Conservation (phyloP, 2,113 vertebrate species). For the Ploceus nigricollis region DNA sequence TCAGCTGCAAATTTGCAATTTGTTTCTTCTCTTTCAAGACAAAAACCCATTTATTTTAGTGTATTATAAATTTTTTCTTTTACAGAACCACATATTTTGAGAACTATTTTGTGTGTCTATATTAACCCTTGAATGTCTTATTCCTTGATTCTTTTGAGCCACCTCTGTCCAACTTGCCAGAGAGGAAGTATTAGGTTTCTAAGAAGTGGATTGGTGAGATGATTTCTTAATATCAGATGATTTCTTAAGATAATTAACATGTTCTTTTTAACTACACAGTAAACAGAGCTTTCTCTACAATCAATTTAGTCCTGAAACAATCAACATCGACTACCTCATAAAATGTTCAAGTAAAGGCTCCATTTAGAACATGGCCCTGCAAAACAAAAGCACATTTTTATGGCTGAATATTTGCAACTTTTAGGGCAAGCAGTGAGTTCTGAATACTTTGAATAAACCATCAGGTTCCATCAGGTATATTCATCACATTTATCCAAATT, state of each 20-base stretch:
- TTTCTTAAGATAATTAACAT: not conserved
- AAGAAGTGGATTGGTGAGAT: not conserved
- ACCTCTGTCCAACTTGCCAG: not conserved
- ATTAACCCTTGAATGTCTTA: not conserved
- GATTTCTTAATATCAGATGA: not conserved
- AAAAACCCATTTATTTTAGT: rapidly evolving
- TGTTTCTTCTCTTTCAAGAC: not conserved
- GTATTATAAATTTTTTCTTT: not conserved
- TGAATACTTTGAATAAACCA: not conserved
- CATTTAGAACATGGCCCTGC: not conserved
- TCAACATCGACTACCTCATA: not conserved
- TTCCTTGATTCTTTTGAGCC: not conserved
- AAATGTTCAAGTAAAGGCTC: not conserved
- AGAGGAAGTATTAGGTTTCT: not conserved
- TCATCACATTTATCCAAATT: not conserved
- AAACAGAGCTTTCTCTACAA: not conserved
- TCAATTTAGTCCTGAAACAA: not conserved
- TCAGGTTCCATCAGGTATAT: not conserved
- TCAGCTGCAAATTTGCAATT: not conserved
- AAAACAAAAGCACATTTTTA: not conserved
- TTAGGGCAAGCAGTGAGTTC: not conserved
- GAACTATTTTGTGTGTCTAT: not conserved
- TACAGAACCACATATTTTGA: not conserved
- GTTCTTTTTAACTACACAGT: not conserved
- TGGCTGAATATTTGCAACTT: not conserved